phyloP scores from a whole-genome alignment of 2,797 vertebrate genomes.

The Hydrocynus forskahlii region DNA sequence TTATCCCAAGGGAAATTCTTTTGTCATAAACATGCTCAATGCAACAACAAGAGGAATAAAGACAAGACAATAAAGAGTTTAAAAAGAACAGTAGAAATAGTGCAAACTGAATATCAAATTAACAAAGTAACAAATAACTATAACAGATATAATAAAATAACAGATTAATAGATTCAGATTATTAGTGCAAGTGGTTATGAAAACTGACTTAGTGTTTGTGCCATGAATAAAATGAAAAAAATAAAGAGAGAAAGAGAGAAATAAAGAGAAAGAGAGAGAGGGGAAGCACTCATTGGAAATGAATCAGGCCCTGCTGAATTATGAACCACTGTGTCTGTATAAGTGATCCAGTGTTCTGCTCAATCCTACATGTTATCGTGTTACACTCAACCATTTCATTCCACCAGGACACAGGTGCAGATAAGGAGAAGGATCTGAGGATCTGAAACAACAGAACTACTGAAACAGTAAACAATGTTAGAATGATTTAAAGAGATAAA shows the following conservation, averaged over 20 bases:
- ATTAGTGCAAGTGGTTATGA: too few species aligned
- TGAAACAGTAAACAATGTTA: neutral
- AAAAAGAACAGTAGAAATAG: too few species aligned
- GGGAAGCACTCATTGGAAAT: neutral
- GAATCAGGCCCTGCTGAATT: conserved; percentile 39
- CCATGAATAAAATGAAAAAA: too few species aligned
- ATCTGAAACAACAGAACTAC: neutral
- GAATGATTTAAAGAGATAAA: neutral
- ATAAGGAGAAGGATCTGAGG: neutral
- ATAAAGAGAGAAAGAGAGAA: neutral
- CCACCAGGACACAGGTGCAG: neutral
- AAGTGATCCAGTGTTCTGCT: conserved; percentile 14
- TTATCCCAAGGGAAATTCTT: too few species aligned
- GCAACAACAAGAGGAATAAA: too few species aligned
- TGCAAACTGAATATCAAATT: too few species aligned
- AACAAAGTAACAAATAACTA: too few species aligned
- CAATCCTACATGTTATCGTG: conserved; percentile 17
- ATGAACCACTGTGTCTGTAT: conserved; percentile 17
- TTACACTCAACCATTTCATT: conserved; percentile 11
- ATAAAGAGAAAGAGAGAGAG: neutral
- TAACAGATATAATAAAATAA: too few species aligned
- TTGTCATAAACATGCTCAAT: too few species aligned
- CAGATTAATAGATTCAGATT: too few species aligned
- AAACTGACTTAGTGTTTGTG: too few species aligned
- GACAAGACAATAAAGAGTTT: too few species aligned